These are phyloP conservation scores for Elysia crispata DNA, from an alignment of 2,888 invertebrate genomes.

Conservation along the genomic window DNA sequence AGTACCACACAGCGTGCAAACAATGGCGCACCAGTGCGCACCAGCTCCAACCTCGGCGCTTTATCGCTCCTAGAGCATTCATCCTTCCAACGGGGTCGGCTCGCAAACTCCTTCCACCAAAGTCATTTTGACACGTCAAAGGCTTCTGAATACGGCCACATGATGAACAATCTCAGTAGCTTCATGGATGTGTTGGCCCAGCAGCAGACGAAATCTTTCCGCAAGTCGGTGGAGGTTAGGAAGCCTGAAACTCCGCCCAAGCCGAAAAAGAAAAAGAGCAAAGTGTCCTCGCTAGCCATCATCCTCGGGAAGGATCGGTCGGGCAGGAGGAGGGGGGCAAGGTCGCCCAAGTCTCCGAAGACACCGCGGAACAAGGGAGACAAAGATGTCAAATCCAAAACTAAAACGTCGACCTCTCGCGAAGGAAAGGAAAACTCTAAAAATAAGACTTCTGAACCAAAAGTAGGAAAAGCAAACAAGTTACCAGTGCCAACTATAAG, in stretches of 20 bases:
- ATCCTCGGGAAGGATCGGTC: constrained; percentile 59
- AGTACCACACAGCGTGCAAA: neutral
- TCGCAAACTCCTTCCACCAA: constrained; percentile 59
- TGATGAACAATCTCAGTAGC: constrained; percentile 57
- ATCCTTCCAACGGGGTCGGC: constrained; percentile 54
- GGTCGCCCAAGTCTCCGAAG: neutral
- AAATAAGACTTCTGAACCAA: neutral
- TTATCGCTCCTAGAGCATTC: constrained; percentile 60
- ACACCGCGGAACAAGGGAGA: neutral
- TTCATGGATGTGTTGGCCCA: constrained; percentile 65
- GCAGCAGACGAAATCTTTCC: constrained; percentile 66
- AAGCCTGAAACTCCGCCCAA: constrained; percentile 52
- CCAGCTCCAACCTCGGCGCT: constrained; percentile 47
- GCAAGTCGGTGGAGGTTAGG: constrained; percentile 59
- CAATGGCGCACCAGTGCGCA: constrained; percentile 3
- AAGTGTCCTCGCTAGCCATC: constrained; percentile 64
- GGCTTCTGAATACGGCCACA: constrained; percentile 54
- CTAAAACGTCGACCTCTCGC: neutral
- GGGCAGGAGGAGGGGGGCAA: neutral
- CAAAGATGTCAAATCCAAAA: neutral
- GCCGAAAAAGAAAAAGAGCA: constrained; percentile 43
- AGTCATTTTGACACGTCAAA: constrained; percentile 61
- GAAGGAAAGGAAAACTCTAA: neutral
- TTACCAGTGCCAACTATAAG: neutral
- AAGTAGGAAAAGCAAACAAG: neutral